phyloP scores from a whole-genome alignment of 2,888 invertebrate genomes.

The Scelioninae gen. 1 region DNA sequence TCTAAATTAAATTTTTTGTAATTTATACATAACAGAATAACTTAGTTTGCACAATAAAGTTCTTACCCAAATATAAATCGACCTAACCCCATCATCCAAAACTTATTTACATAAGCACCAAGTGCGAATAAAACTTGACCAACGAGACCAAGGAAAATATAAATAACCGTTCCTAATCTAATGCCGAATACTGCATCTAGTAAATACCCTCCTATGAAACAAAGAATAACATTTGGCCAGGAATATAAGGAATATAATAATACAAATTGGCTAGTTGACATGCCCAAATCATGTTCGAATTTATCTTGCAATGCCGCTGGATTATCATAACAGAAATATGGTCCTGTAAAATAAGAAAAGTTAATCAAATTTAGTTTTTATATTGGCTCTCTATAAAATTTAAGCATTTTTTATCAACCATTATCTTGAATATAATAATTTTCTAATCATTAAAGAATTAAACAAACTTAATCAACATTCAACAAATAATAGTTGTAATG shows the following conservation, averaged over 20 bases:
- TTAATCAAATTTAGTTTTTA: too few species aligned
- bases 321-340: slow-evolving; percentile 99
- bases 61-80: slow-evolving; percentile 96
- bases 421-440: too few species aligned
- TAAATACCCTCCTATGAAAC: slow-evolving; percentile 98
- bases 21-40: not conserved
- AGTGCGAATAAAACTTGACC: slow-evolving; percentile 95
- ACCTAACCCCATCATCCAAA: slow-evolving; percentile 95
- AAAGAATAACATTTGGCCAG: slow-evolving; percentile 98
- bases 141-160: slow-evolving; percentile 92
- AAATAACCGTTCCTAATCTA: slow-evolving; percentile 95
- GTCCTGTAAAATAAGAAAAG: slow-evolving; percentile 87
- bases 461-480: too few species aligned
- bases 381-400: too few species aligned
- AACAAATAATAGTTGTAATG: too few species aligned
- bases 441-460: too few species aligned
- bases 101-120: slow-evolving; percentile 91
- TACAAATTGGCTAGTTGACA: slow-evolving; percentile 93
- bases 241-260: slow-evolving; percentile 97
- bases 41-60: not conserved
- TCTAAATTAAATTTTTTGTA: too few species aligned
- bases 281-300: slow-evolving; percentile 91
- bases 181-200: slow-evolving; percentile 98
- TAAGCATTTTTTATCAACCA: too few species aligned
- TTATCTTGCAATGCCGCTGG: slow-evolving; percentile 96